Percentiles rank a stretch among this genome's conserved stretches.
Evolutionary conservation across 2,113 vertebrate species (phyloP).

Genomic region (Silurus glanis): DNA sequence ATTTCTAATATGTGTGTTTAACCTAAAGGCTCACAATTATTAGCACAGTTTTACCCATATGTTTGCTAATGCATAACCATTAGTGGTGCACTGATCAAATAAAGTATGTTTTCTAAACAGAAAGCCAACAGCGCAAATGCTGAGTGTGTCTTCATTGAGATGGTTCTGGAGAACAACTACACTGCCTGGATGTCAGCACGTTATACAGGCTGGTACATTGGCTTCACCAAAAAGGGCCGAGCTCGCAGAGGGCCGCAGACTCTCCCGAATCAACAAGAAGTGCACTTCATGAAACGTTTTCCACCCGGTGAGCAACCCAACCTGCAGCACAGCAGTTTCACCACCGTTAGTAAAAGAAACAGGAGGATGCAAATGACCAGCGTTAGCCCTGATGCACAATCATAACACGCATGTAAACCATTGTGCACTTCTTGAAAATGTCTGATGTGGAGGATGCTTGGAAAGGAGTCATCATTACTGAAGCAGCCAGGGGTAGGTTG

Average conservation of each 20-base stretch:
- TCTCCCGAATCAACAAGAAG: conserved; percentile 84
- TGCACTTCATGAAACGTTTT: conserved; percentile 88
- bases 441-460: neutral
- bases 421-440: neutral
- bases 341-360: conserved; percentile 84
- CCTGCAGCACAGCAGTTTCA: conserved; percentile 83
- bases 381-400: conserved; percentile 58
- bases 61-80: neutral
- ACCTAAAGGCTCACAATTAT: too few species aligned
- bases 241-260: conserved; percentile 83
- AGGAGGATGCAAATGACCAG: conserved; percentile 79
- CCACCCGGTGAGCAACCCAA: conserved; percentile 80
- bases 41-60: too few species aligned
- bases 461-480: neutral
- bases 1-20: too few species aligned
- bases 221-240: conserved; percentile 86
- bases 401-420: neutral
- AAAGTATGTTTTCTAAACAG: conserved; percentile 32
- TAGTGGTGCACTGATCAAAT: neutral
- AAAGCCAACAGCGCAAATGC: conserved; percentile 80
- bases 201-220: conserved; percentile 83
- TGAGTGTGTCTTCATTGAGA: conserved; percentile 86
- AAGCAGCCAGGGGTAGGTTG: neutral
- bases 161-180: conserved; percentile 86
- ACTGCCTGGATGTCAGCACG: conserved; percentile 85